phyloP scores from a whole-genome alignment of 2,888 invertebrate genomes.

The Rhingia campestris region DNA sequence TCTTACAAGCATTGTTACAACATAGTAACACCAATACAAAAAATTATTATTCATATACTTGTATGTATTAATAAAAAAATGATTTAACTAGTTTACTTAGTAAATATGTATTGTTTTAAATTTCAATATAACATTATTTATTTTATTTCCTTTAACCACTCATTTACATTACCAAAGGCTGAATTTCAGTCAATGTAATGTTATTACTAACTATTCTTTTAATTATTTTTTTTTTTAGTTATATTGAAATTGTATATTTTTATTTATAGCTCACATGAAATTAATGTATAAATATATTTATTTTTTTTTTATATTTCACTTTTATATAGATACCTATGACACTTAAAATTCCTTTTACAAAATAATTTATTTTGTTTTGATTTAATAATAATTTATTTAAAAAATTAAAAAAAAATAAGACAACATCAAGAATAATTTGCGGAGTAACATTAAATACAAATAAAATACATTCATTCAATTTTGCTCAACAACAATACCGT shows the following conservation, averaged over 20 bases:
- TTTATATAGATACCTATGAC: slow-evolving; percentile 11
- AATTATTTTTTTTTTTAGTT: slow-evolving; percentile 12
- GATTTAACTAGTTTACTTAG: slow-evolving; percentile 16
- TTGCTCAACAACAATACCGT: slow-evolving; percentile 17
- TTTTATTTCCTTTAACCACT: slow-evolving; percentile 40
- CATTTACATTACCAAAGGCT: slow-evolving; percentile 66
- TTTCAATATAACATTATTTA: slow-evolving; percentile 1
- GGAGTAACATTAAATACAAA: not conserved
- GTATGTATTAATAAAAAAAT: slow-evolving; percentile 6
- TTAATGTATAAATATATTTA: not conserved
- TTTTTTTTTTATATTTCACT: not conserved
- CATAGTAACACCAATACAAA: slow-evolving; percentile 50
- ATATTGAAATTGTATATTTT: slow-evolving; percentile 1
- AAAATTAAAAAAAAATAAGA: slow-evolving; percentile 12
- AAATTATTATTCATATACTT: slow-evolving; percentile 25
- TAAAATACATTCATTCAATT: slow-evolving; percentile 32
- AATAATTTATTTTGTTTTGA: slow-evolving; percentile 46
- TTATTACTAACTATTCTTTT: slow-evolving; percentile 59
- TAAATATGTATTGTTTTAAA: slow-evolving; percentile 13
- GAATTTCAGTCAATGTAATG: slow-evolving; percentile 72
- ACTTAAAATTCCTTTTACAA: slow-evolving; percentile 34
- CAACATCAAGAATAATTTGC: slow-evolving; percentile 34
- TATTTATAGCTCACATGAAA: slow-evolving; percentile 29
- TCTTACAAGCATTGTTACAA: slow-evolving; percentile 29
- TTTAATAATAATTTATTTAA: slow-evolving; percentile 2